phyloP scores from a whole-genome alignment of 2,888 invertebrate genomes.

The Tetragonisca angustula region DNA sequence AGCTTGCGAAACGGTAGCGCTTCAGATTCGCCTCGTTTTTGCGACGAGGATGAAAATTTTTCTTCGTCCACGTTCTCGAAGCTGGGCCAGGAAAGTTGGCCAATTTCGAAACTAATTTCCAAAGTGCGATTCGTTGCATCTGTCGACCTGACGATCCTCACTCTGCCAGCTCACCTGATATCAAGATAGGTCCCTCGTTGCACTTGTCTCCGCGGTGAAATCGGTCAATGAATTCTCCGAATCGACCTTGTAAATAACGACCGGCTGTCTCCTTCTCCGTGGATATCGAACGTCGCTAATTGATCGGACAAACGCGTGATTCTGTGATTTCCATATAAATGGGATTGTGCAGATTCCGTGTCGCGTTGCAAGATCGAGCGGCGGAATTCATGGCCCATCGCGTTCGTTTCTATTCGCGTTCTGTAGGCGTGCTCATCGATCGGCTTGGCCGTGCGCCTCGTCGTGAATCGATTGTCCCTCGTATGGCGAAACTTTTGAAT shows the following conservation, averaged over 20 bases:
- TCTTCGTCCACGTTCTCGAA: background rate
- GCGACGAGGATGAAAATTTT: conserved; percentile 2
- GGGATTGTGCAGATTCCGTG: conserved; percentile 63
- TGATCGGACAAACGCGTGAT: conserved; percentile 70
- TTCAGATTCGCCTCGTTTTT: background rate
- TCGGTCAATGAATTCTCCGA: conserved; percentile 15
- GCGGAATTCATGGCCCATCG: conserved; percentile 63
- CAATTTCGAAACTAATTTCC: conserved; percentile 11
- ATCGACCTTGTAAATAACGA: conserved; percentile 36
- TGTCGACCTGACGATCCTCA: conserved; percentile 12
- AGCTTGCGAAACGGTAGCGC: background rate
- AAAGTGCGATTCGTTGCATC: conserved; percentile 31
- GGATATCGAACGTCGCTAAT: conserved; percentile 60
- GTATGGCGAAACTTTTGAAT: conserved; percentile 17
- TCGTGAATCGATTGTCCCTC: conserved; percentile 47
- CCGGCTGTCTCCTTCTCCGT: background rate
- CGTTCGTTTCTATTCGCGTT: conserved; percentile 54
- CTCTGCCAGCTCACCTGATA: conserved; percentile 4
- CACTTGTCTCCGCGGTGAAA: conserved; percentile 18
- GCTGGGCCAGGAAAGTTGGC: background rate
- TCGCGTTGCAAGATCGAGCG: conserved; percentile 58
- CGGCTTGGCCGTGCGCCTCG: conserved; percentile 2
- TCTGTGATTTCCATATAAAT: conserved; percentile 71
- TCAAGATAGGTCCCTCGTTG: background rate
- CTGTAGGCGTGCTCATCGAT: conserved; percentile 53